A percentile compares a stretch with the other conserved stretches of the same genome.
phyloP scores from a whole-genome alignment of 2,797 vertebrate species.

The Poliocrania exsul region DNA sequence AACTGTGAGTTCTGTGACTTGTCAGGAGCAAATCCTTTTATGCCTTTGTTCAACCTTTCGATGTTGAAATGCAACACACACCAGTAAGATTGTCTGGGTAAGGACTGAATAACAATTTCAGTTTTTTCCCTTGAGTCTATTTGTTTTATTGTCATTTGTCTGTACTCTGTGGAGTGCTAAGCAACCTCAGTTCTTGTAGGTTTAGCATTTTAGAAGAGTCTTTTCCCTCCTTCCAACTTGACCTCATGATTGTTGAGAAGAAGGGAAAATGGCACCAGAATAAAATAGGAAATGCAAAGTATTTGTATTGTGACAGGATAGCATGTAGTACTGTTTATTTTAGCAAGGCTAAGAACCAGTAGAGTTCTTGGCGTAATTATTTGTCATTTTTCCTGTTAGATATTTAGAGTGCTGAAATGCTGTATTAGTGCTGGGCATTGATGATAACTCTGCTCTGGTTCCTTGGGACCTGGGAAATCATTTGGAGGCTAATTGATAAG shows the following conservation, averaged over 20 bases:
- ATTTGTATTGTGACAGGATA: not conserved
- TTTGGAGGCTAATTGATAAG: not conserved
- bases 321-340: not conserved
- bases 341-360: not conserved
- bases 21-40: not conserved
- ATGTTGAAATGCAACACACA: not conserved
- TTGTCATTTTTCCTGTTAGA: not conserved
- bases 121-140: not conserved
- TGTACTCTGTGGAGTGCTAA: not conserved
- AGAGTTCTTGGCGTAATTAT: not conserved
- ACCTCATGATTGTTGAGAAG: not conserved
- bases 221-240: not conserved
- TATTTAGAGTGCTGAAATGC: not conserved
- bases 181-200: not conserved
- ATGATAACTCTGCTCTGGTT: not conserved
- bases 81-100: not conserved
- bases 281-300: not conserved
- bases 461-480: not conserved
- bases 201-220: not conserved
- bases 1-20: not conserved
- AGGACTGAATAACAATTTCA: not conserved
- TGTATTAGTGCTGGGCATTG: not conserved
- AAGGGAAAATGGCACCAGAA: not conserved
- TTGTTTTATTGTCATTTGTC: not conserved
- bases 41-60: not conserved